Evolutionary conservation across 2,113 vertebrate species (phyloP), one percentile per base, ranked within the genome.

Genomic region (Hypomesus transpacificus): DNA sequence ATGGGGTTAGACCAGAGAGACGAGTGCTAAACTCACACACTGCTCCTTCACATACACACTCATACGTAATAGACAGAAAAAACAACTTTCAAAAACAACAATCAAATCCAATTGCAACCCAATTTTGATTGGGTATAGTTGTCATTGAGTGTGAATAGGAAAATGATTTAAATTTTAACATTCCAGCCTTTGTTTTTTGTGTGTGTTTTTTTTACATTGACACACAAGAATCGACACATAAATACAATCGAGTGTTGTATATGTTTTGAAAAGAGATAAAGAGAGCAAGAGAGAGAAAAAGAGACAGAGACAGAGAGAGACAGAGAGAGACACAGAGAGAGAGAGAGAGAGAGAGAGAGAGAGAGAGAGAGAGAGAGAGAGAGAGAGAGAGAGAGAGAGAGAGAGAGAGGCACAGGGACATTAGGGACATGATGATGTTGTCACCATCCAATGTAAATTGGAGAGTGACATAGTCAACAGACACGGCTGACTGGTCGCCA

Each of bases 391-490:
- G 54, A 56, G 54, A 16, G 18, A 18, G 54, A n/a, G 28, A 39
- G 61, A 39, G 16, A 63, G 61, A 39, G 34, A 64, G n/a, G 31
- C 16, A 39, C 80, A 76, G 80, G 84, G 90, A 95, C 94, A 94
- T 94, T 94, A 94, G 93, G 84, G 86, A 90, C 88, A 87, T 75
- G 88, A 88, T 87, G 89, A 86, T 94, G 71, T 92, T 93, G 93
- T 93, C 93, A 90, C 87, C 60, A 88, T 89, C 89, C 89, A 88
- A 94, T 95, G 94, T 94, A 95, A 95, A 95, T 95, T 93, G 90
- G 90, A 91, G 91, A 83, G 89, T 92, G 94, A 93, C 94, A 95
- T 93, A 94, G 93, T 94, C 95, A 93, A 95, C 93, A 93, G 94
- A 95, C 90, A 95, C 90, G 93, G 91, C 89, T 67, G 93, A 89